Evolutionary conservation across 2,113 vertebrate species (phyloP), one percentile per base, ranked within the genome.

Genomic region (Chiloscyllium plagiosum): DNA sequence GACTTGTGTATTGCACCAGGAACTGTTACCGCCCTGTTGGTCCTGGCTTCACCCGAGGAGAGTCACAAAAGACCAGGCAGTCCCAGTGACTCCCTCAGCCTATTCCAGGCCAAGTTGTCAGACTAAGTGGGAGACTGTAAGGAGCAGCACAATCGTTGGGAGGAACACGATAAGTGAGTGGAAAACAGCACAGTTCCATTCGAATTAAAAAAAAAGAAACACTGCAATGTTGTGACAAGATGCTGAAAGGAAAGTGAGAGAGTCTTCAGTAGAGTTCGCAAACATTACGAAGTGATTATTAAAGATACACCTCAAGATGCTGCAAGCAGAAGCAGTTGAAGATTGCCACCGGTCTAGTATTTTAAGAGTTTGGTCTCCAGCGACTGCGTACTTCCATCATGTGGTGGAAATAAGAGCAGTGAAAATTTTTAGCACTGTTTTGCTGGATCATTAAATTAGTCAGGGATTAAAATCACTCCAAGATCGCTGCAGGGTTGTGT

Each of bases 371-470:
- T 72, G 70, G 68, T 95, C 93, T 95, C 93, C 66, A 50, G 68
- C 65, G 93, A 66, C 93, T 50, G 68, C 7, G 66, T 26, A 76
- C 72, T 95, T 95, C 94, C 94, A 95, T 95, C 94, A 76, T 52
- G 69, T 29, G 94, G 94, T 95, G 42, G 94, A 95, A 95, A 76
- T 52, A 95, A 95, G 94, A 95, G 94, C 68, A 52, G 94, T 95
- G 94, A 95, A 61, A 95, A 95, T 95, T 95, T 72, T 95, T 95
- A 72, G 68, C 94, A 95, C 69, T 68, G 26, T 95, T 95, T 95
- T 95, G 94, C 69, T 95, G 68, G 68, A 95, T 95, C 94, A 95
- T 95, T 95, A 95, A 95, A 95, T 95, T 95, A 95, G 94, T 95
- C 69, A 72, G 94, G 94, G 94, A 95, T 95, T 95, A 95, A 95